Conservation (phyloP, 2,888 invertebrate species). For the Drosophila meridionalis region DNA sequence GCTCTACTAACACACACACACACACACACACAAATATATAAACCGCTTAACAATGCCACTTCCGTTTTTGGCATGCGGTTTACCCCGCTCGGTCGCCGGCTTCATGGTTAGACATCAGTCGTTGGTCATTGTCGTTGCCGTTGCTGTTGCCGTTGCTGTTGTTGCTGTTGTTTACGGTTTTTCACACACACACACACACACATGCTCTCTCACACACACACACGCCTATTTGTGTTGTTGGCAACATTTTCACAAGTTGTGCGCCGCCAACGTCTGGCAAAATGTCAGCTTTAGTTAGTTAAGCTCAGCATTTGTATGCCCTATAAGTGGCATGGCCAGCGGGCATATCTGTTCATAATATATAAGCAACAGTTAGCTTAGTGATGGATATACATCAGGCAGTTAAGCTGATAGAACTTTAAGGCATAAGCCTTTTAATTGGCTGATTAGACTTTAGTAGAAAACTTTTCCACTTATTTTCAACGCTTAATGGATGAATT, state of each 20-base stretch:
- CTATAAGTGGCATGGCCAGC: neutral
- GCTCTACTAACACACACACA: conserved; percentile 21
- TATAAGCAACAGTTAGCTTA: neutral
- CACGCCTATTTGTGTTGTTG: conserved; percentile 22
- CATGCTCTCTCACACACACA: conserved; percentile 17
- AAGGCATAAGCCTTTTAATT: too few species aligned
- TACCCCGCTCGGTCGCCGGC: conserved; percentile 63
- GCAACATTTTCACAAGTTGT: conserved; percentile 53
- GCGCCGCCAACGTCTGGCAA: conserved; percentile 32
- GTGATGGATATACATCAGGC: too few species aligned
- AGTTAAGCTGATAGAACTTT: too few species aligned
- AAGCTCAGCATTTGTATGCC: conserved; percentile 30
- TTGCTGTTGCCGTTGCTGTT: conserved; percentile 26
- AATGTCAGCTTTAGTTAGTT: conserved; percentile 47
- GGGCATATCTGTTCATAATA: neutral
- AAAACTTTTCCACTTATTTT: too few species aligned
- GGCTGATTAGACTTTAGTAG: too few species aligned
- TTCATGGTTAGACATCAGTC: conserved; percentile 66
- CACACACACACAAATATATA: conserved; percentile 48
- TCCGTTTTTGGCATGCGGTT: conserved; percentile 80
- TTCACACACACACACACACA: conserved; percentile 31
- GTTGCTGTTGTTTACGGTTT: conserved; percentile 63
- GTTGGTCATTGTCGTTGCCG: conserved; percentile 49
- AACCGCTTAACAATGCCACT: conserved; percentile 82
- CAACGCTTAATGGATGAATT: too few species aligned